A percentile compares a stretch with the other conserved stretches of the same genome.
phyloP scores from a whole-genome alignment of 2,797 vertebrate species.

The Galago senegalensis region DNA sequence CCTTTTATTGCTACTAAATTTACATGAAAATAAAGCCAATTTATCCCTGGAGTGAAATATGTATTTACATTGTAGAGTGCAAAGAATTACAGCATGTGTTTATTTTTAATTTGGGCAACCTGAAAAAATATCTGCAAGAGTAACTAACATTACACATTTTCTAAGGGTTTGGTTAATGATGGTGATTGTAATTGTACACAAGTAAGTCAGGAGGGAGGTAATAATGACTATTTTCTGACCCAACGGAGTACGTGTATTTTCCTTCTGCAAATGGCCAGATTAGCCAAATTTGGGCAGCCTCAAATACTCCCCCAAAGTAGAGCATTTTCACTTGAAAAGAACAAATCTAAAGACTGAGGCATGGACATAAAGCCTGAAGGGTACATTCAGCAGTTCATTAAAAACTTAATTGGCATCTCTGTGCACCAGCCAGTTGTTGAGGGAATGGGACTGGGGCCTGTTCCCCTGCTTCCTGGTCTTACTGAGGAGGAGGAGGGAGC shows the following conservation, averaged over 20 bases:
- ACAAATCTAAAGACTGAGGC: not conserved
- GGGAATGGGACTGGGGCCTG: accelerated
- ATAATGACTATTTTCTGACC: conserved; percentile 23
- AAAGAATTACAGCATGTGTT: conserved; percentile 52
- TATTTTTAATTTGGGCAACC: conserved; percentile 64
- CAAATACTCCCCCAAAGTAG: not conserved
- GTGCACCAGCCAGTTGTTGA: not conserved
- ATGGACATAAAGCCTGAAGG: not conserved
- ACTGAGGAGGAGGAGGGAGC: not conserved
- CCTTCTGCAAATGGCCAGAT: not conserved
- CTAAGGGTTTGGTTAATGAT: conserved; percentile 32
- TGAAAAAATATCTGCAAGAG: conserved; percentile 4
- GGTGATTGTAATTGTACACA: not conserved
- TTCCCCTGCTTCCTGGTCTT: not conserved
- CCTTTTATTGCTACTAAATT: conserved; percentile 40
- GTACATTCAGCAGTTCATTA: not conserved
- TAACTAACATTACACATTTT: not conserved
- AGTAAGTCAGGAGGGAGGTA: not conserved
- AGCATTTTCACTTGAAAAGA: not conserved
- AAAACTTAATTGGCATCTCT: not conserved
- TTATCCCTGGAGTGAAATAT: conserved; percentile 51
- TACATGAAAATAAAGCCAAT: conserved; percentile 56
- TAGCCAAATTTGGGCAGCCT: not conserved
- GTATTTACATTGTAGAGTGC: conserved; percentile 37
- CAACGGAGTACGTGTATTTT: not conserved